Evolutionary conservation across 2,797 vertebrate genomes (phyloP).

Genomic region (Sarcoramphus papa): DNA sequence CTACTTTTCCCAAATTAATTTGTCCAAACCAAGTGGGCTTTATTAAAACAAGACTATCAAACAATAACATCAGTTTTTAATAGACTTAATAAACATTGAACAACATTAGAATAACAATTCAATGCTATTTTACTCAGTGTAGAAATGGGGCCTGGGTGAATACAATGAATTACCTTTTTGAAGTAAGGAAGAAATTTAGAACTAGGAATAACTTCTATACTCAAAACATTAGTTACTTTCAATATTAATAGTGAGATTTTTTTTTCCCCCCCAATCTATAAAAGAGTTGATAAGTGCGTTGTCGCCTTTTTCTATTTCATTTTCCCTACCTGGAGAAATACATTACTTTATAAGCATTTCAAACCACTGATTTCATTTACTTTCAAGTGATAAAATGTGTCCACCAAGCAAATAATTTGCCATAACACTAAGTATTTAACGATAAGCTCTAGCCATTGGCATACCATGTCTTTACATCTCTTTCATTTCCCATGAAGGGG

Average conservation of each 20-base stretch:
- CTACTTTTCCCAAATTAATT: conserved; percentile 69
- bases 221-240: not conserved
- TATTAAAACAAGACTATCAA: conserved; percentile 68
- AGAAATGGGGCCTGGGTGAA: not conserved
- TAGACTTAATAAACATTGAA: conserved; percentile 58
- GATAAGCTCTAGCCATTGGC: not conserved
- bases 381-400: not conserved
- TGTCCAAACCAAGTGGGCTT: conserved; percentile 58
- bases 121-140: not conserved
- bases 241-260: not conserved
- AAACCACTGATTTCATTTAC: not conserved
- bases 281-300: not conserved
- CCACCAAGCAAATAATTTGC: not conserved
- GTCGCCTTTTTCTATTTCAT: not conserved
- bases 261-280: not conserved
- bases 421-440: not conserved
- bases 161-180: not conserved
- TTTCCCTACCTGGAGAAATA: not conserved
- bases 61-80: conserved; percentile 67
- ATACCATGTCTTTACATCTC: not conserved
- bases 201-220: not conserved
- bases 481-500: not conserved
- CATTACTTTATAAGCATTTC: not conserved
- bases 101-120: not conserved
- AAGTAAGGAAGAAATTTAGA: not conserved